Conservation (phyloP, 2,113 vertebrate species). For the Lamprologus lemairii region DNA sequence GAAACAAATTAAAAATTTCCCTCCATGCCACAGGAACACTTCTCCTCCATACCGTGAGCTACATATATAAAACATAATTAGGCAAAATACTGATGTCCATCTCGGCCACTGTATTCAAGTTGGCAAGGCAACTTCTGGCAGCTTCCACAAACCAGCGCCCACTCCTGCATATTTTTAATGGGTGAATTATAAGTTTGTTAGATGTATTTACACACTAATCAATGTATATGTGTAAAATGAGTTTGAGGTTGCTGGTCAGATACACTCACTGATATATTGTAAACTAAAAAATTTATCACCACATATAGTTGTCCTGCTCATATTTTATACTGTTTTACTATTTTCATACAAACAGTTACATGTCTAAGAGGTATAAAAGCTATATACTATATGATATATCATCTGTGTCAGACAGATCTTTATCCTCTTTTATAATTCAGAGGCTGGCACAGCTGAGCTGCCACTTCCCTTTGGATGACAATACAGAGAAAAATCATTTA, state of each 20-base stretch:
- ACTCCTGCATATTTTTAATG: not conserved
- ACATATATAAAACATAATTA: not conserved
- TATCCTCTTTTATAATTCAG: slow-evolving; percentile 40
- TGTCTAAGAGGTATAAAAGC: not conserved
- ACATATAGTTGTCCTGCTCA: not conserved
- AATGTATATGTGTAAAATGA: not conserved
- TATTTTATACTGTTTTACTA: not conserved
- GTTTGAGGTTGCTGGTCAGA: not conserved
- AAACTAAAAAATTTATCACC: not conserved
- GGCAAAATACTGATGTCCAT: not conserved
- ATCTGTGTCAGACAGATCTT: not conserved
- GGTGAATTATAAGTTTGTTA: not conserved
- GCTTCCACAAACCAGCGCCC: not conserved
- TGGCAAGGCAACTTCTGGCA: not conserved
- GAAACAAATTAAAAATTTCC: not conserved
- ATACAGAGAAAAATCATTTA: slow-evolving; percentile 30
- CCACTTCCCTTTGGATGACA: slow-evolving; percentile 19
- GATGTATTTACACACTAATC: not conserved
- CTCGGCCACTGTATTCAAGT: not conserved
- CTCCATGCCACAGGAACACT: not conserved
- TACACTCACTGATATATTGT: not conserved
- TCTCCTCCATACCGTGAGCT: not conserved
- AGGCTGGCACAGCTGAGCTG: not conserved
- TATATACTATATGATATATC: not conserved
- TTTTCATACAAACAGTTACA: not conserved